Percentiles rank a stretch among this genome's conserved stretches.
Evolutionary conservation across 1,140 invertebrate species (phyloP).

Genomic region (Triops longicaudatus): DNA sequence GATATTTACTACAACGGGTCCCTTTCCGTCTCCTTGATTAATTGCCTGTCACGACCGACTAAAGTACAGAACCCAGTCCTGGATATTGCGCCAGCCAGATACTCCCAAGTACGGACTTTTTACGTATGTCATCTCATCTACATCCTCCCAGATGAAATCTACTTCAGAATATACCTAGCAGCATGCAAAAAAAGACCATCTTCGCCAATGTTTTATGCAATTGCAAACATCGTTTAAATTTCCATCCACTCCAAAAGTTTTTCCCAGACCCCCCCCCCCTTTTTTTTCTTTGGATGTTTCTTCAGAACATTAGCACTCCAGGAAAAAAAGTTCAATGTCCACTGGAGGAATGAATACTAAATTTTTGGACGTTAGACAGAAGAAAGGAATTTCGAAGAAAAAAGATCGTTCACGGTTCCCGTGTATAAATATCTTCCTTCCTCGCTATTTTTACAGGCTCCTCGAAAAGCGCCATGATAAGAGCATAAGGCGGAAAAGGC

Average conservation of each 20-base stretch:
- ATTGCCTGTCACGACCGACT: conserved; percentile 14
- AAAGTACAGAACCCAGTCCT: conserved; percentile 2
- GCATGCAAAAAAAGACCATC: not conserved
- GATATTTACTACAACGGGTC: not conserved
- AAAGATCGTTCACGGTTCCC: not conserved
- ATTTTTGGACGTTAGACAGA: not conserved
- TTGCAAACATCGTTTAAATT: conserved; percentile 13
- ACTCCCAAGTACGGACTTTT: not conserved
- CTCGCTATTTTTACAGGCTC: not conserved
- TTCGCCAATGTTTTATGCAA: not conserved
- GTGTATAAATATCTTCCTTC: not conserved
- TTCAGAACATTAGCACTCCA: not conserved
- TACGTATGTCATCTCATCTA: not conserved
- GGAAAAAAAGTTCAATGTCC: not conserved
- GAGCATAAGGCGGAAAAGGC: conserved; percentile 4
- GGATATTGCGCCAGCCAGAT: not conserved
- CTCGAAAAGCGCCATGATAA: not conserved
- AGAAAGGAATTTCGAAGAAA: not conserved
- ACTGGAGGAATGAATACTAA: not conserved
- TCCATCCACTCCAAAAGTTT: not conserved
- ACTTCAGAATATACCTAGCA: not conserved
- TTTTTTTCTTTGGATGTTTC: not conserved
- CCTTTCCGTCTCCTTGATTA: not conserved
- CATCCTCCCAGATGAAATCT: not conserved
- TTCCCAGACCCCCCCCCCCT: not conserved